Evolutionary conservation across 2,113 vertebrate genomes (phyloP).

Genomic region (Phalacrocorax brasilianus): DNA sequence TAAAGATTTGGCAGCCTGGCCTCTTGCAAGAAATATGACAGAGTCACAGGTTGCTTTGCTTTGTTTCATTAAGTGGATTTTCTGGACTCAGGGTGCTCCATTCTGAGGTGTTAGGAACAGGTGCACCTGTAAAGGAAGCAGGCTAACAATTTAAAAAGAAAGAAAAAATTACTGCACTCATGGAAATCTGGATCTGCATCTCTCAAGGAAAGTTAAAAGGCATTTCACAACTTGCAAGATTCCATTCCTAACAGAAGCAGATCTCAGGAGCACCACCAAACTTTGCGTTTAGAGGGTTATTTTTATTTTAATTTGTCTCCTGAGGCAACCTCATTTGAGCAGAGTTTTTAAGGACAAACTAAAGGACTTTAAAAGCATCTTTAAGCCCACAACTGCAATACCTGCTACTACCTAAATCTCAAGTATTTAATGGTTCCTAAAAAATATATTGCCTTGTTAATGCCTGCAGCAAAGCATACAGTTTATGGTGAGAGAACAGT

Average conservation of each 20-base stretch:
- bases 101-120: neutral
- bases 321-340: constrained; percentile 29
- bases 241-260: neutral
- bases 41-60: neutral
- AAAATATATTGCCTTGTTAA: constrained; percentile 68
- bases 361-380: constrained; percentile 33
- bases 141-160: neutral
- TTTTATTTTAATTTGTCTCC: constrained; percentile 61
- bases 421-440: constrained; percentile 66
- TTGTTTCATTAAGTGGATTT: neutral
- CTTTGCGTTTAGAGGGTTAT: neutral
- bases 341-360: constrained; percentile 52
- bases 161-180: neutral
- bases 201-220: constrained; percentile 34
- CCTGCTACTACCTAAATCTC: constrained; percentile 57
- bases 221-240: constrained; percentile 4
- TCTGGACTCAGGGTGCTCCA: neutral
- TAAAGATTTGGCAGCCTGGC: neutral
- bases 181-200: neutral
- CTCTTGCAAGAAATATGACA: neutral
- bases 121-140: neutral
- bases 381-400: constrained; percentile 10
- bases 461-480: constrained; percentile 50
- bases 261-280: constrained; percentile 24
- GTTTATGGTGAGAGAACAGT: constrained; percentile 52